phyloP scores from a whole-genome alignment of 2,113 vertebrate species.

The Sander lucioperca region DNA sequence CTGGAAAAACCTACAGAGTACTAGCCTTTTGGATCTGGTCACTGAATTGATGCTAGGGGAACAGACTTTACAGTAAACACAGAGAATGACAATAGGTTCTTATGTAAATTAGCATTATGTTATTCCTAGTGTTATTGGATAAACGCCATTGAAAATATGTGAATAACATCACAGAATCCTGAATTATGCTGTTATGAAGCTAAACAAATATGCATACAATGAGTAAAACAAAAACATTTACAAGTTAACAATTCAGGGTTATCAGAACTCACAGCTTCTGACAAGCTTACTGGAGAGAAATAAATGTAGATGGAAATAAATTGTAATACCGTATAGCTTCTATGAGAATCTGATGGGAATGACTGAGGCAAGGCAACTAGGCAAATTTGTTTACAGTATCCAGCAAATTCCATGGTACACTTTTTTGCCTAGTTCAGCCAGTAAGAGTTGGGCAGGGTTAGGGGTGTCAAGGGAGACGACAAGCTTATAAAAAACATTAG shows the following conservation, averaged over 20 bases:
- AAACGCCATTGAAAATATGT: not conserved
- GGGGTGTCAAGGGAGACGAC: not conserved
- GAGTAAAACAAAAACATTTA: not conserved
- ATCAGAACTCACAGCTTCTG: not conserved
- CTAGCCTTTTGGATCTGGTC: conserved; percentile 9
- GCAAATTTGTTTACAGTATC: not conserved
- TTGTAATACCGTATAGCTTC: not conserved
- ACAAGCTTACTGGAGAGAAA: not conserved
- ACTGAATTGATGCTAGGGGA: conserved; percentile 6
- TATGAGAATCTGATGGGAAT: not conserved
- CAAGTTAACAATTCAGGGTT: not conserved
- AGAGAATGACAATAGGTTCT: not conserved
- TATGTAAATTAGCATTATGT: not conserved
- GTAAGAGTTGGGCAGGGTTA: not conserved
- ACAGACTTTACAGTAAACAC: not conserved
- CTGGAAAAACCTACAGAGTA: not conserved
- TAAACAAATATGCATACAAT: not conserved
- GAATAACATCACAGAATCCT: not conserved
- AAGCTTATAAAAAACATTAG: not conserved
- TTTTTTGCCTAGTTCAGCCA: not conserved
- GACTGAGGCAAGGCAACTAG: not conserved
- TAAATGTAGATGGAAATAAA: not conserved
- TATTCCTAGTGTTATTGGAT: not conserved
- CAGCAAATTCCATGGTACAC: not conserved
- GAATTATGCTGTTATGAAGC: not conserved